Evolutionary conservation across 37 sponge, comb jelly and placozoan species (phyloP).

Genomic region (Dysidea cf. avara): DNA sequence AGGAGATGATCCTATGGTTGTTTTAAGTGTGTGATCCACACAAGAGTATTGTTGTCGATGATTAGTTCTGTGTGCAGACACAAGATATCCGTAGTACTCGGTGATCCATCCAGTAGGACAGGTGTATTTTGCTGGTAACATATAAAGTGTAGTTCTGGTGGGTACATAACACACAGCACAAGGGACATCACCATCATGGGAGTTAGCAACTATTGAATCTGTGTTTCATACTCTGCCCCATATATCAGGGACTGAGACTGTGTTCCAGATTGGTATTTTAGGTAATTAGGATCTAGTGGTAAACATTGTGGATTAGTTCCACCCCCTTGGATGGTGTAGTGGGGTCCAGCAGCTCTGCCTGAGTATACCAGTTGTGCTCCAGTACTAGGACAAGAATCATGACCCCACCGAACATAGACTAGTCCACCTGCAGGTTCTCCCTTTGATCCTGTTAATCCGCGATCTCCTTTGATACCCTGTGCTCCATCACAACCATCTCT

Average conservation of each 20-base stretch:
- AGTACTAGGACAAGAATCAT: too few relatives aligned
- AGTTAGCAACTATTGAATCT: not conserved
- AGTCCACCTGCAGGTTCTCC: too few relatives aligned
- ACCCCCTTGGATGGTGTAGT: slow-evolving; percentile 33
- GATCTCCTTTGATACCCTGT: slow-evolving; percentile 9
- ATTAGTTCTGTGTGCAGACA: slow-evolving; percentile 23
- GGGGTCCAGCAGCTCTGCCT: too few relatives aligned
- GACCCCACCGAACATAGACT: too few relatives aligned
- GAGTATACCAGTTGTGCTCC: slow-evolving; percentile 19
- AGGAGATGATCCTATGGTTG: too few relatives aligned
- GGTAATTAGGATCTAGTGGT: slow-evolving; percentile 33
- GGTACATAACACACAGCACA: slow-evolving; percentile 55
- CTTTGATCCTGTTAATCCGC: too few relatives aligned
- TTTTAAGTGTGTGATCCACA: too few relatives aligned
- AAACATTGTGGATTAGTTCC: slow-evolving; percentile 55
- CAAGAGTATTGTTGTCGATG: too few relatives aligned
- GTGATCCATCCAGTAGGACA: slow-evolving; percentile 35
- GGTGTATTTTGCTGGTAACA: slow-evolving; percentile 45
- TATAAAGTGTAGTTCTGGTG: not conserved
- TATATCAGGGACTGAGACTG: slow-evolving; percentile 13
- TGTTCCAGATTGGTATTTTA: not conserved
- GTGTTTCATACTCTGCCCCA: slow-evolving; percentile 43
- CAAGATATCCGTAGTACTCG: slow-evolving; percentile 48
- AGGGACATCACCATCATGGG: slow-evolving; percentile 13
- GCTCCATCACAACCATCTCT: slow-evolving; percentile 16